Percentiles rank a stretch among this genome's conserved stretches.
Conservation (phyloP, 2,888 invertebrate species). For the Drosophila mimetica region DNA sequence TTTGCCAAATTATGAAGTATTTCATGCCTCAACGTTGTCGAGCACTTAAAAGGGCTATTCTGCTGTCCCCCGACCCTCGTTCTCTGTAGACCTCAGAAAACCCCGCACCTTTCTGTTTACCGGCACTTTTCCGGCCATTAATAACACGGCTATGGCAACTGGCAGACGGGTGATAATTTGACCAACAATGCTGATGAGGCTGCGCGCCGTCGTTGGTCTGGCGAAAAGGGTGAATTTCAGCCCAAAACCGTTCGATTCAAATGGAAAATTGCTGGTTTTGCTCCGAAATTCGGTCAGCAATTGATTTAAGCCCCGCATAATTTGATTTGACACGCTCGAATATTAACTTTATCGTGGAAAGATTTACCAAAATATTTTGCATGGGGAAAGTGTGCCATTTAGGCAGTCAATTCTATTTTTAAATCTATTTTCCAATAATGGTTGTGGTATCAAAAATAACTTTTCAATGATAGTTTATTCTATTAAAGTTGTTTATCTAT, state of each 20-base stretch:
- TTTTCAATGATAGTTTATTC: too few relatives aligned
- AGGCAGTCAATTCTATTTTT: neutral
- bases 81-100: neutral
- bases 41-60: slow-evolving; percentile 48
- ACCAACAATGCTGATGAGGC: slow-evolving; percentile 20
- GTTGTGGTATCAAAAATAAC: too few relatives aligned
- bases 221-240: neutral
- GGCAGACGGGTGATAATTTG: slow-evolving; percentile 56
- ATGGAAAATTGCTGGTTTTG: neutral
- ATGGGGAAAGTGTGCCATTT: too few relatives aligned
- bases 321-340: neutral
- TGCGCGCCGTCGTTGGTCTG: slow-evolving; percentile 12
- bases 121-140: slow-evolving; percentile 47
- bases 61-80: neutral
- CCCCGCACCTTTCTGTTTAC: slow-evolving; percentile 11
- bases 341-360: neutral
- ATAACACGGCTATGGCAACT: slow-evolving; percentile 42
- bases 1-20: slow-evolving; percentile 56
- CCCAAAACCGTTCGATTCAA: neutral
- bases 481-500: too few relatives aligned
- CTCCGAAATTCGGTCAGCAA: neutral
- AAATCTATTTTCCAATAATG: too few relatives aligned
- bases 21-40: slow-evolving; percentile 37
- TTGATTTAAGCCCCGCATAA: neutral
- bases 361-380: neutral